Conservation (phyloP, 2,888 invertebrate species). For the Bibio marci region DNA sequence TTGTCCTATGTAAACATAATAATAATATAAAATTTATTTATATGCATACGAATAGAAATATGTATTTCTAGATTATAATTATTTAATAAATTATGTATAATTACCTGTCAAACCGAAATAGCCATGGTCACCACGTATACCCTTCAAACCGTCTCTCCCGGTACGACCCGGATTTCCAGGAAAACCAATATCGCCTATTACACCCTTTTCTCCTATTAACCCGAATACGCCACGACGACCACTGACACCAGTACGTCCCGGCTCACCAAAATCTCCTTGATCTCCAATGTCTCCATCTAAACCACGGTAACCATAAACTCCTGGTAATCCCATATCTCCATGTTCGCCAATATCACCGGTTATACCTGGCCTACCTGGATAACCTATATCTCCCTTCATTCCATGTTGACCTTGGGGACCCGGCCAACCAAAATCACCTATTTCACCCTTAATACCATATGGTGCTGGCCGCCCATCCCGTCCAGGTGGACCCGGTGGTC, state of each 20-base stretch:
- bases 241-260: conserved; percentile 23
- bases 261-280: conserved; percentile 11
- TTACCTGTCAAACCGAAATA: not conserved
- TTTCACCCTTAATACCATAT: conserved; percentile 26
- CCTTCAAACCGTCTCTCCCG: conserved; percentile 15
- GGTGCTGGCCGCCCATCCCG: conserved; percentile 25
- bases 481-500: conserved; percentile 23
- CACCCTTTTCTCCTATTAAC: conserved; percentile 13
- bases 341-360: conserved; percentile 19
- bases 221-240: conserved; percentile 29
- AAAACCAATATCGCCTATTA: conserved; percentile 19
- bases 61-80: no score
- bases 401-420: conserved; percentile 22
- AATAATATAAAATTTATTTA: no score
- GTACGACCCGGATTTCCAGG: conserved; percentile 15
- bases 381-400: conserved; percentile 30
- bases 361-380: conserved; percentile 29
- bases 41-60: no score
- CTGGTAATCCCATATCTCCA: conserved; percentile 2
- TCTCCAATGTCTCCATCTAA: conserved; percentile 15
- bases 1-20: no score
- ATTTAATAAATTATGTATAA: no score
- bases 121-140: conserved; percentile 3
- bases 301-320: conserved; percentile 20
- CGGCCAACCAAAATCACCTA: conserved; percentile 29